phyloP scores from a whole-genome alignment of 37 sponge, comb jelly and placozoan species.

The Crambe crambe region DNA sequence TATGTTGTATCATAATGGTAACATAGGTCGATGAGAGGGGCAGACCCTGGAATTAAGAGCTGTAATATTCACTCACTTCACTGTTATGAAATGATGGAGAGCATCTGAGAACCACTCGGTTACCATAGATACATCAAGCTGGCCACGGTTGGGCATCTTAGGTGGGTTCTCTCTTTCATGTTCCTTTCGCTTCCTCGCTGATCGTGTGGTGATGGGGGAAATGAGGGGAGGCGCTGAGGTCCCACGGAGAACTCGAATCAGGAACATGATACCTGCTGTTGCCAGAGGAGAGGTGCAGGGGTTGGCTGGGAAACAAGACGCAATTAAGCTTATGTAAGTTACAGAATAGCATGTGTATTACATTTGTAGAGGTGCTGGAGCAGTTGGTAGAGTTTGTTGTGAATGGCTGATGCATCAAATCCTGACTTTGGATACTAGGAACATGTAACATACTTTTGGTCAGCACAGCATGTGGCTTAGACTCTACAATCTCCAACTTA shows the following conservation, averaged over 20 bases:
- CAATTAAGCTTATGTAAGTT: too few relatives aligned
- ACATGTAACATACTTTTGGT: neutral
- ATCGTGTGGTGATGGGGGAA: slow-evolving; percentile 56
- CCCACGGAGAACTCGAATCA: slow-evolving; percentile 29
- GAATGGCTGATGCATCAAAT: slow-evolving; percentile 21
- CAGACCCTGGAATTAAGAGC: too few relatives aligned
- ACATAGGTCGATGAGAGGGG: too few relatives aligned
- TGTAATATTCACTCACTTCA: slow-evolving; percentile 25
- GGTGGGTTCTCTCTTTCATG: neutral
- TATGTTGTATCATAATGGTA: too few relatives aligned
- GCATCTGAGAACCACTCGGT: slow-evolving; percentile 46
- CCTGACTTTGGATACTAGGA: slow-evolving; percentile 38
- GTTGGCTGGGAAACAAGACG: slow-evolving; percentile 2
- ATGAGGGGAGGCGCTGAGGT: slow-evolving; percentile 14
- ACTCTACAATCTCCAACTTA: neutral
- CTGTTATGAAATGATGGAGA: slow-evolving; percentile 31
- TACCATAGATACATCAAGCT: slow-evolving; percentile 44
- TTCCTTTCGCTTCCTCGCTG: slow-evolving; percentile 16
- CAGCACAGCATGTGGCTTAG: neutral
- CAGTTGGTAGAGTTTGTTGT: slow-evolving; percentile 21
- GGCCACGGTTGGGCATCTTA: neutral
- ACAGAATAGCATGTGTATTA: too few relatives aligned
- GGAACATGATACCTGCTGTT: slow-evolving; percentile 46
- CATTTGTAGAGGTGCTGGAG: slow-evolving; percentile 47
- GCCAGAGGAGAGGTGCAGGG: slow-evolving; percentile 18